A percentile compares a stretch with the other conserved stretches of the same genome.
These are phyloP conservation scores for Enteromius afrohamiltoni DNA, from an alignment of 2,797 vertebrate species.

Conservation along the genomic window DNA sequence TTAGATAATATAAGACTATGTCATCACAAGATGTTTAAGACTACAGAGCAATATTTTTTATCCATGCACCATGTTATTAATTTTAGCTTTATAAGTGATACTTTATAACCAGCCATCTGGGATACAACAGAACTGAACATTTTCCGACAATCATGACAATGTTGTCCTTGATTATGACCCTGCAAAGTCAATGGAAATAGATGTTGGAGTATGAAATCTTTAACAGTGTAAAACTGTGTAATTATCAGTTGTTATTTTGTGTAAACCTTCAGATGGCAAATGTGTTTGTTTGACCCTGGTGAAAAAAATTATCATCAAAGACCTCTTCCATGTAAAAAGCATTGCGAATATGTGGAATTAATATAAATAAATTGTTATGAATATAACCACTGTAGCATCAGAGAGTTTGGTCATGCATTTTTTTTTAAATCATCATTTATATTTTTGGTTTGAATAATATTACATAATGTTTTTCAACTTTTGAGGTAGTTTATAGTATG, in stretches of 20 bases:
- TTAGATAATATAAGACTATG: conserved; percentile 38
- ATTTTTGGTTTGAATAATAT: not conserved
- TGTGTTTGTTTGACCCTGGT: conserved; percentile 58
- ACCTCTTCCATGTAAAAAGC: conserved; percentile 61
- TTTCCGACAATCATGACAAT: conserved; percentile 55
- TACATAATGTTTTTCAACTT: not conserved
- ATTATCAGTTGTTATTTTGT: conserved; percentile 60
- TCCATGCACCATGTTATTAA: conserved; percentile 48
- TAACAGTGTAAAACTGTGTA: conserved; percentile 51
- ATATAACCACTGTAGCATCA: not conserved
- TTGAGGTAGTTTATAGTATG: not conserved
- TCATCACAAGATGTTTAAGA: conserved; percentile 49
- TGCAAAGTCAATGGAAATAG: conserved; percentile 37
- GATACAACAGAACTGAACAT: conserved; percentile 34
- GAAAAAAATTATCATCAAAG: conserved; percentile 50
- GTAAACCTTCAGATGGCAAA: conserved; percentile 55
- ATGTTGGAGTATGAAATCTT: conserved; percentile 51
- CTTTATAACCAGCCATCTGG: conserved; percentile 48
- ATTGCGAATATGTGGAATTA: conserved; percentile 55
- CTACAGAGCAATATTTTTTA: conserved; percentile 64
- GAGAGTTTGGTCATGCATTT: conserved; percentile 1
- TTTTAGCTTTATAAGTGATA: conserved; percentile 55
- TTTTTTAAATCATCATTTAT: not conserved
- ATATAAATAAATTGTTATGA: conserved; percentile 60
- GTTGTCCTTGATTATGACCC: conserved; percentile 49